These are phyloP conservation scores for Agriopis marginaria DNA, from an alignment of 2,888 invertebrate species.

Conservation along the genomic window DNA sequence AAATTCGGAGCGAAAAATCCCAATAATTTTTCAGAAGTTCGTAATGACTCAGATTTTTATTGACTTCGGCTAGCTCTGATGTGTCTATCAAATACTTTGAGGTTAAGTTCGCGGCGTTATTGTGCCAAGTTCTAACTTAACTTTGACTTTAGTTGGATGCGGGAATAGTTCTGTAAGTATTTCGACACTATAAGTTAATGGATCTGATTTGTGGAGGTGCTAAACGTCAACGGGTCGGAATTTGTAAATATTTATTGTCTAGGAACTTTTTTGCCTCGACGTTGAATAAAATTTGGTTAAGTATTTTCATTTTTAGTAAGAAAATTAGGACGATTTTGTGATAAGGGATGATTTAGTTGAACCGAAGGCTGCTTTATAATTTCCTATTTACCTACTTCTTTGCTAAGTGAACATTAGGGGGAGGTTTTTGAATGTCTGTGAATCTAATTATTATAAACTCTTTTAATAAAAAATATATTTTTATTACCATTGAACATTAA, in stretches of 20 bases:
- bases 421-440: too few relatives aligned
- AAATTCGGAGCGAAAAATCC: conserved; percentile 53
- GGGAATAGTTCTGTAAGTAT: conserved; percentile 56
- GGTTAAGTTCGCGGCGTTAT: conserved; percentile 55
- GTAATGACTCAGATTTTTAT: conserved; percentile 64
- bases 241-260: conserved; percentile 27
- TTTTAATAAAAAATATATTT: too few relatives aligned
- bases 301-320: neutral
- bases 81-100: conserved; percentile 73
- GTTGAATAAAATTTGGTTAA: conserved; percentile 22
- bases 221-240: conserved; percentile 35
- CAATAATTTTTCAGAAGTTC: conserved; percentile 55
- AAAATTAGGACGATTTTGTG: neutral
- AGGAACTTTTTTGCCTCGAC: conserved; percentile 22
- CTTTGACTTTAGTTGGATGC: conserved; percentile 46
- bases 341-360: neutral
- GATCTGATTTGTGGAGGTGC: conserved; percentile 45
- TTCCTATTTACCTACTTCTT: too few relatives aligned
- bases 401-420: too few relatives aligned
- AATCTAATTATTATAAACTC: too few relatives aligned
- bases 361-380: too few relatives aligned
- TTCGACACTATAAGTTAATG: conserved; percentile 51
- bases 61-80: conserved; percentile 61
- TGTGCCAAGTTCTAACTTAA: conserved; percentile 52
- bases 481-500: too few relatives aligned